A percentile compares a stretch with the other conserved stretches of the same genome.
Conservation (phyloP, 2,797 vertebrate species). For the Tiaroga cobitis region DNA sequence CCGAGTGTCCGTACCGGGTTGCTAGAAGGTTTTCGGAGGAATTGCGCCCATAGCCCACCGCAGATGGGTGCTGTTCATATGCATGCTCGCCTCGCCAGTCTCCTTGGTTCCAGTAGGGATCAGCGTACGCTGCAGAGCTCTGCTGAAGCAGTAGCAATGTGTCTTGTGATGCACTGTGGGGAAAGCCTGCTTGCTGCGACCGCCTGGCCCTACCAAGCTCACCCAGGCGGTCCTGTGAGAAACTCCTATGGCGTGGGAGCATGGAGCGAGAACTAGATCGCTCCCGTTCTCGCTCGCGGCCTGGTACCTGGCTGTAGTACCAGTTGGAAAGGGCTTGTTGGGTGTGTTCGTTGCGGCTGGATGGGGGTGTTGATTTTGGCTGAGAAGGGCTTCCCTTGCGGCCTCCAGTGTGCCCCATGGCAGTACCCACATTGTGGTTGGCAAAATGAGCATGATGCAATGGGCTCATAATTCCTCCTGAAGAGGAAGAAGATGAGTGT, state of each 20-base stretch:
- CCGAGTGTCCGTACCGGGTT: constrained; percentile 73
- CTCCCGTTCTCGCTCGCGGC: constrained; percentile 55
- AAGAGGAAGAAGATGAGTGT: constrained; percentile 78
- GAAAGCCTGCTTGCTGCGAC: constrained; percentile 77
- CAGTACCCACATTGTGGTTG: constrained; percentile 70
- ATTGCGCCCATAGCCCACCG: constrained; percentile 72
- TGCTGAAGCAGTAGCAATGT: constrained; percentile 86
- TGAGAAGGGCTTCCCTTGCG: constrained; percentile 60
- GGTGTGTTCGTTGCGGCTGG: constrained; percentile 79
- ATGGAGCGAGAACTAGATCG: constrained; percentile 75
- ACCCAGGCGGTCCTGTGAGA: constrained; percentile 90
- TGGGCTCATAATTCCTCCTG: constrained; percentile 75
- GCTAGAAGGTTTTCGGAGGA: constrained; percentile 87
- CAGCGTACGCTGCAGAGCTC: constrained; percentile 72
- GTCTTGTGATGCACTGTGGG: constrained; percentile 94
- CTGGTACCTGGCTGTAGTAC: constrained; percentile 86
- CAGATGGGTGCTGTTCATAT: constrained; percentile 51
- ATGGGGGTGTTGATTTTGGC: constrained; percentile 59
- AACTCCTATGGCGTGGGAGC: constrained; percentile 87
- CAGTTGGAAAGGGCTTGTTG: constrained; percentile 92
- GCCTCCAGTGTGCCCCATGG: constrained; percentile 55
- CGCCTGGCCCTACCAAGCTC: constrained; percentile 64
- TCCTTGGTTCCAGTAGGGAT: constrained; percentile 71
- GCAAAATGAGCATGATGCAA: constrained; percentile 73
- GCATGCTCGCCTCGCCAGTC: constrained; percentile 68